Evolutionary conservation across 2,113 vertebrate species (phyloP).

Genomic region (Caranx ignobilis): DNA sequence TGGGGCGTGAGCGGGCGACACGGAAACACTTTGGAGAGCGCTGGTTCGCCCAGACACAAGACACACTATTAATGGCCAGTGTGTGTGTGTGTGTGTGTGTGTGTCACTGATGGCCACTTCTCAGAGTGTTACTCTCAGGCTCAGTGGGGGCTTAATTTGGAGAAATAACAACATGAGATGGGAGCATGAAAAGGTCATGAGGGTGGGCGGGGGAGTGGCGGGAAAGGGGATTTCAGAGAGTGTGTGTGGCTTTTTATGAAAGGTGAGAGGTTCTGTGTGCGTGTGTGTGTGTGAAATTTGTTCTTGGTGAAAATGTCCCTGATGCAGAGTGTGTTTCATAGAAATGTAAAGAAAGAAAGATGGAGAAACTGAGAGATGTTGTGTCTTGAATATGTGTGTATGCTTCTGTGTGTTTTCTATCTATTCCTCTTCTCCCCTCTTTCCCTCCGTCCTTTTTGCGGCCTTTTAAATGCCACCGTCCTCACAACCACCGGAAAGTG

Average conservation of each 20-base stretch:
- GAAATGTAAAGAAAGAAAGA: not conserved
- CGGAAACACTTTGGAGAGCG: conserved; percentile 83
- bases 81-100: conserved; percentile 41
- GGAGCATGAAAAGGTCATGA: conserved; percentile 73
- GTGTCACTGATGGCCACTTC: conserved; percentile 56
- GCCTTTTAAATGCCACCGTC: conserved; percentile 41
- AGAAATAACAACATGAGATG: conserved; percentile 78
- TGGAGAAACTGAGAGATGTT: not conserved
- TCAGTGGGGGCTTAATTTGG: conserved; percentile 80
- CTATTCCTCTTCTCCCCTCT: conserved; percentile 5
- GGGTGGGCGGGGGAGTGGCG: conserved; percentile 24
- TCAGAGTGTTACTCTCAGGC: conserved; percentile 51
- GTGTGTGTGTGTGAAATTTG: not conserved
- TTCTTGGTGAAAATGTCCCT: conserved; percentile 1
- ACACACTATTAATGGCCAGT: conserved; percentile 79
- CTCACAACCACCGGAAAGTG: conserved; percentile 71
- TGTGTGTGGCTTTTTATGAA: conserved; percentile 9
- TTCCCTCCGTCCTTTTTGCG: conserved; percentile 35
- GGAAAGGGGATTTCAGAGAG: conserved; percentile 25
- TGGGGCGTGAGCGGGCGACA: conserved; percentile 80
- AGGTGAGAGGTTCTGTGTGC: not conserved
- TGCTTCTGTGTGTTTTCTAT: conserved; percentile 12
- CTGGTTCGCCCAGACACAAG: conserved; percentile 80
- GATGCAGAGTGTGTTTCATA: not conserved
- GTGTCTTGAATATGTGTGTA: not conserved